phyloP scores from a whole-genome alignment of 2,113 vertebrate species.

The Chloroceryle aenea region DNA sequence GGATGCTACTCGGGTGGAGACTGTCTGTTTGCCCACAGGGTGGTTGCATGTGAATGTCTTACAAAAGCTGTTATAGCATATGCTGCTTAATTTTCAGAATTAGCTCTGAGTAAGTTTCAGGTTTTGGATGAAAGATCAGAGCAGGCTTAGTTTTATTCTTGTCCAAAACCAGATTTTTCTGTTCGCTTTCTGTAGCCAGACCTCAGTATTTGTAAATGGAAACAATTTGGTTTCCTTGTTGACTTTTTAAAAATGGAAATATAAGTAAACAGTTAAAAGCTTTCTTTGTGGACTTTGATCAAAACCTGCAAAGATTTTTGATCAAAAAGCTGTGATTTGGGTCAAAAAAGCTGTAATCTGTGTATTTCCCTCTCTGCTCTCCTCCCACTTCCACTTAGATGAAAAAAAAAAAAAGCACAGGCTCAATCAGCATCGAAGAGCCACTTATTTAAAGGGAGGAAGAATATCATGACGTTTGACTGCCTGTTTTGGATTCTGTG shows the following conservation, averaged over 20 bases:
- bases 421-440: background rate
- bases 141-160: background rate
- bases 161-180: background rate
- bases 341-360: background rate
- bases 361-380: background rate
- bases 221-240: background rate
- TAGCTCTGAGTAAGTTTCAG: background rate
- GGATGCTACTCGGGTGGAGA: background rate
- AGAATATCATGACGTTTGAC: conserved; percentile 8
- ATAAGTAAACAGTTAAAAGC: background rate
- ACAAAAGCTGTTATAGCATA: background rate
- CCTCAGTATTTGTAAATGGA: background rate
- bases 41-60: background rate
- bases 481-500: conserved; percentile 57
- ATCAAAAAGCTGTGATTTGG: background rate
- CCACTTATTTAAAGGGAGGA: background rate
- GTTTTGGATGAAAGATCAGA: background rate
- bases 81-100: background rate
- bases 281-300: background rate
- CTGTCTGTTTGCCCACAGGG: background rate
- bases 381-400: background rate
- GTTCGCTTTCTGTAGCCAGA: background rate
- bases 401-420: background rate
- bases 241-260: background rate
- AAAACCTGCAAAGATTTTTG: too few species aligned